Base-by-base conservation (phyloP, 2,113 vertebrate genomes). In the Dascyllus trimaculatus region DNA sequence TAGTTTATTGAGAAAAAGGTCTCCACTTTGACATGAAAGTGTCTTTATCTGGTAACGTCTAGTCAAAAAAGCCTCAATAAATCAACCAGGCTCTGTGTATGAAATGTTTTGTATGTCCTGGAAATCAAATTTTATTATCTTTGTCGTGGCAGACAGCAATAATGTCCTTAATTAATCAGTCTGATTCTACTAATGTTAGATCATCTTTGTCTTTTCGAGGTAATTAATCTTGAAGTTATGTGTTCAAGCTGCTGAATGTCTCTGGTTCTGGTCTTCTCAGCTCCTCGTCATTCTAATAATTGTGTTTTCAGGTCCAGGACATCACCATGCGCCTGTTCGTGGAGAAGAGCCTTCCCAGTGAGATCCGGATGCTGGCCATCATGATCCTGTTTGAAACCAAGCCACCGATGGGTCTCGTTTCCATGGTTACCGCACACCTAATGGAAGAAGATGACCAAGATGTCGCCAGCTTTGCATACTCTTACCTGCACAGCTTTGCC, bases 381-480 rank as follows among this genome's bases (percentile, higher is more conserved):
- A 86, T 92, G 19, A 85, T 94, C 19, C 85, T 98, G 60, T 95
- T 98, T 69, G 94, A 96, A 70, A 92, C 95, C 0, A 95, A 94
- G 66, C 96, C 96, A 22, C 70, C 94, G 4, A 77, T 95, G 26
- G 82, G 93, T 35, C 63, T 96, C 35, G 90, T 97, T 35, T 94
- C 85, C 25, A 88, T 85, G 0, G 72, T 97, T 51, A 93, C 95
- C 3, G 85, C 90, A 0, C 90, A 92, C 69, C 91, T 95, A 13
- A 74, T 90, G 62, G 91, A 94, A 26, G 96, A 97, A 73, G 90
- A 64, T 48, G 93, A 94, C 75, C 29, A 94, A 62, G 91, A 97
- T 26, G 89, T 98, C 48, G 80, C 90, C 58, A 96, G 95, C 59
- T 96, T 96, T 9, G 87, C 91, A 6, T 96, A 94, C 63, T 95